A percentile compares a stretch with the other conserved stretches of the same genome.
Conservation (phyloP, 92 coral and sea anemone species). For the Hydrozoanthus gracilis region DNA sequence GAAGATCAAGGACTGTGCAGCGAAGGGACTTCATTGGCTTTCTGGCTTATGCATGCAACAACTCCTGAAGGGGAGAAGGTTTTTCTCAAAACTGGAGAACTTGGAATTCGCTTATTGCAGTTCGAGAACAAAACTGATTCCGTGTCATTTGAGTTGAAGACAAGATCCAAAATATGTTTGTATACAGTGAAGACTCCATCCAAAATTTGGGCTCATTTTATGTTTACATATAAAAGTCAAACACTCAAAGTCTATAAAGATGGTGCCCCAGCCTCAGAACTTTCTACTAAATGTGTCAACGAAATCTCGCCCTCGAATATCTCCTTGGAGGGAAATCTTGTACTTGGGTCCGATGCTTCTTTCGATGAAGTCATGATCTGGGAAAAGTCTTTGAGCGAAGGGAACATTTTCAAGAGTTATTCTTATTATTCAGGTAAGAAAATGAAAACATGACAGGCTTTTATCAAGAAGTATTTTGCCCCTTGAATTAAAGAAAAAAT, state of each 20-base stretch:
- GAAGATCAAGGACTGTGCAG: not conserved
- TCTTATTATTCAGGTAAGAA: constrained; percentile 45
- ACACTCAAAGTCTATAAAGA: constrained; percentile 1
- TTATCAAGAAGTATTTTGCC: not conserved
- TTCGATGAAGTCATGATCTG: constrained; percentile 38
- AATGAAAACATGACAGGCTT: not conserved
- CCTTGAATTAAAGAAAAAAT: not conserved
- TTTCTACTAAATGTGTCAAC: not conserved
- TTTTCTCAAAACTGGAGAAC: constrained; percentile 23
- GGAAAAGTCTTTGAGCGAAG: not conserved
- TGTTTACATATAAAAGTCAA: not conserved
- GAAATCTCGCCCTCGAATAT: constrained; percentile 13
- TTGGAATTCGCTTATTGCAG: constrained; percentile 39
- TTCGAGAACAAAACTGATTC: constrained; percentile 12
- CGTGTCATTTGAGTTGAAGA: constrained; percentile 5
- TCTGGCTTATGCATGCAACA: constrained; percentile 34
- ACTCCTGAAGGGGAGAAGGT: constrained; percentile 25
- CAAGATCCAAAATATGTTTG: not conserved
- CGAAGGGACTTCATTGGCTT: constrained; percentile 20
- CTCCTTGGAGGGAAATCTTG: not conserved
- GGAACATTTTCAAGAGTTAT: not conserved
- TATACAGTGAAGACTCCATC: not conserved
- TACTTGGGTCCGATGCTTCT: constrained; percentile 17
- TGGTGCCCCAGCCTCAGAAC: not conserved
- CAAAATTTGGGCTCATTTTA: constrained; percentile 30